These are phyloP conservation scores for Elanus axillaris DNA, from an alignment of 2,113 vertebrate genomes.

Conservation along the genomic window DNA sequence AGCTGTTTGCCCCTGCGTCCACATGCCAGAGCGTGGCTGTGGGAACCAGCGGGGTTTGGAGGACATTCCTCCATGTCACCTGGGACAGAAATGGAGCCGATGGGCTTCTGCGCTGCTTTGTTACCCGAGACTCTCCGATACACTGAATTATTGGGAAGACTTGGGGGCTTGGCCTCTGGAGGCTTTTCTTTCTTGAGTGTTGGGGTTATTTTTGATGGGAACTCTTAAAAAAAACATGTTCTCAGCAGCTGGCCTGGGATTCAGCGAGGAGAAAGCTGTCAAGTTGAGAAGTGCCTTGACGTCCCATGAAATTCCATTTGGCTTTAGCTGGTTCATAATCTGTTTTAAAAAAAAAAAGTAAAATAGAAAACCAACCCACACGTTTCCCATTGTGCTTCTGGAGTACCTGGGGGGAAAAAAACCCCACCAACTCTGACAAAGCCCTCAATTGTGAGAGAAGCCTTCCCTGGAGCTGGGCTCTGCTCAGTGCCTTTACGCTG, in stretches of 20 bases:
- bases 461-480: background rate
- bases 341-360: background rate
- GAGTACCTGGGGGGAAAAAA: background rate
- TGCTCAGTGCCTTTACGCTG: background rate
- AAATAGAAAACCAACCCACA: background rate
- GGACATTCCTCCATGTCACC: background rate
- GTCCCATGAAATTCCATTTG: background rate
- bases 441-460: background rate
- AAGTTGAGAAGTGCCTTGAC: constrained; percentile 13
- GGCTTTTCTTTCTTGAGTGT: background rate
- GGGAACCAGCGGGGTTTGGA: background rate
- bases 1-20: background rate
- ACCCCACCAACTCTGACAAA: background rate
- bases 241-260: background rate
- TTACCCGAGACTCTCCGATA: background rate
- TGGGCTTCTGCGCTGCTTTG: background rate
- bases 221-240: background rate
- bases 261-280: background rate
- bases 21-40: background rate
- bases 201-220: background rate
- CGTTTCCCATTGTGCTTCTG: background rate
- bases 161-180: background rate
- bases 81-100: background rate
- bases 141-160: background rate
- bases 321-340: background rate